These are phyloP conservation scores for Parus major DNA, from an alignment of 2,113 vertebrate species.

Conservation along the genomic window DNA sequence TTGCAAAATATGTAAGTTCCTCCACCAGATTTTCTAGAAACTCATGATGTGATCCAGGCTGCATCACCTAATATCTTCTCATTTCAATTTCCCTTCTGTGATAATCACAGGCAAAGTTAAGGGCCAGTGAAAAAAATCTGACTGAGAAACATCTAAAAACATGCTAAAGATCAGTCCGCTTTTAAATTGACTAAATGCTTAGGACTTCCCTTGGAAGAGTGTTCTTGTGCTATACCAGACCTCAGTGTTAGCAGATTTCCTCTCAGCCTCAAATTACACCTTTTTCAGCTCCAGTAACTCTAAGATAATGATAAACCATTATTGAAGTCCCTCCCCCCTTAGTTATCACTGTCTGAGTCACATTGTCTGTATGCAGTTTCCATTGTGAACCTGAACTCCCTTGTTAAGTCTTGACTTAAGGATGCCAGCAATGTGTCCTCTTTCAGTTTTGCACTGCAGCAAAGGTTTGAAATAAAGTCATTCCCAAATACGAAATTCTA, in stretches of 20 bases:
- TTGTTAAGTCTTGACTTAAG: slow-evolving; percentile 68
- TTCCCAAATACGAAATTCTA: background rate
- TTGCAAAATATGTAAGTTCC: background rate
- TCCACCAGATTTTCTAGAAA: background rate
- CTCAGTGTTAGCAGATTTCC: slow-evolving; percentile 49
- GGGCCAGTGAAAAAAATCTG: background rate
- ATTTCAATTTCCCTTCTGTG: background rate
- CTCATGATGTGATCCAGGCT: background rate
- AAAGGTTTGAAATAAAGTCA: slow-evolving; percentile 26
- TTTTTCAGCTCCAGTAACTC: background rate
- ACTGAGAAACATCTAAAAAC: background rate
- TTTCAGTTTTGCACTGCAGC: slow-evolving; percentile 51
- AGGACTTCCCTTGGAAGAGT: slow-evolving; percentile 59
- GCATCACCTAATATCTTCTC: background rate
- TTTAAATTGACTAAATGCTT: background rate
- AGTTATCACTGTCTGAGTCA: slow-evolving; percentile 39
- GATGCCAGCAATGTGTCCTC: slow-evolving; percentile 59
- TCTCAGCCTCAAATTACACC: background rate
- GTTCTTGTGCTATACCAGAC: slow-evolving; percentile 46
- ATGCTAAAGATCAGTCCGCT: background rate
- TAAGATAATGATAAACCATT: background rate
- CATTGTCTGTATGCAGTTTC: background rate
- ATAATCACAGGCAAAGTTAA: background rate
- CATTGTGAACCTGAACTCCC: slow-evolving; percentile 9
- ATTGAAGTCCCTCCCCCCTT: background rate